Base-by-base conservation (phyloP, 2,113 vertebrate species). In the Ailuropoda melanoleuca region DNA sequence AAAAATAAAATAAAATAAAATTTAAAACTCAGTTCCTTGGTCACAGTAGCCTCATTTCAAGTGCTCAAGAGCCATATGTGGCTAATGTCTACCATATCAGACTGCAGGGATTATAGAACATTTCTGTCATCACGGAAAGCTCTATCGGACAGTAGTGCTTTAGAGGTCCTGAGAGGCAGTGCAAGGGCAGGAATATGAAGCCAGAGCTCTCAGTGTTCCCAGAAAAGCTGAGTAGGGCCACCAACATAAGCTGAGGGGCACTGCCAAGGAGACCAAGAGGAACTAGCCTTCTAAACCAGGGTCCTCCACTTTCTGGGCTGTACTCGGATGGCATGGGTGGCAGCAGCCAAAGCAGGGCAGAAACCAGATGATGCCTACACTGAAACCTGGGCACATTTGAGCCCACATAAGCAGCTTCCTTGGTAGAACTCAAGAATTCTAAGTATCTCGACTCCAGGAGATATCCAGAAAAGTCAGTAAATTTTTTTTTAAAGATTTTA, bases 401-500 rank as follows among this genome's bases (percentile, higher is more conserved):
- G 55, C 26, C 55, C 24, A 0, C 70, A 24, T 39, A 72, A 83
- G 31, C 78, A 58, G n/a, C 46, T 91, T 86, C 50, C 29, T 56
- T 72, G 19, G 15, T 68, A 17, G 31, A n/a, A 89, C 26, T 60
- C 72, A 96, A 50, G 55, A 96, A 84, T 97, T 90, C 62, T 88
- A 77, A 46, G 31, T 74, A 37, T 97, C 74, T 92, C 50, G 5
- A 80, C 29, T 43, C 26, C 29, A 84, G 56, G 70, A 96, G 55
- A 96, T 24, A n/a, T n/a, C n/a, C 88, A 88, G 72, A 82, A 75
- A 60, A 97, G 77, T 96, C 81, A 85, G 70, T 95, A 97, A 37
- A 97, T 91, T 93, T 93, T n/a, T n/a, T n/a, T n/a, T n/a, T n/a
- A n/a, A n/a, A n/a, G n/a, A n/a, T n/a, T n/a, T n/a, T n/a, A n/a